Evolutionary conservation across 1,140 invertebrate species (phyloP).

Genomic region (Neotoxoptera formosana): DNA sequence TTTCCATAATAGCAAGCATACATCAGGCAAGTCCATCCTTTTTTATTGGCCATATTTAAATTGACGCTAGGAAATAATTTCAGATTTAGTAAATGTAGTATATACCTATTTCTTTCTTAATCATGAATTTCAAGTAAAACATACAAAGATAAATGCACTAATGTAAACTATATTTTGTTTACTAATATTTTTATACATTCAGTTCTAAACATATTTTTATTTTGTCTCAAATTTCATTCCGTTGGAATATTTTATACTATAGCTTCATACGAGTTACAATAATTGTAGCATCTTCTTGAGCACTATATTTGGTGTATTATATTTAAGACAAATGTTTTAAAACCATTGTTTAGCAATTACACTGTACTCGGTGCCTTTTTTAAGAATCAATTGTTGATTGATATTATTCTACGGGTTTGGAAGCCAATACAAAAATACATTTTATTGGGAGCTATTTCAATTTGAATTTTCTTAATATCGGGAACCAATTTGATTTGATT

Average conservation of each 20-base stretch:
- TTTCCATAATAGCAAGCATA: constrained; percentile 56
- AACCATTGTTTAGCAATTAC: no score
- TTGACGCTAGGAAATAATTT: constrained; percentile 9
- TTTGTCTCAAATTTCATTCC: neutral
- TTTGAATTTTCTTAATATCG: neutral
- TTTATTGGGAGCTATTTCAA: neutral
- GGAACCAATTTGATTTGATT: neutral
- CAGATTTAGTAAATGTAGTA: neutral
- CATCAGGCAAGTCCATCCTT: constrained; percentile 54
- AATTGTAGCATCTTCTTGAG: no score
- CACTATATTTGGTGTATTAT: neutral
- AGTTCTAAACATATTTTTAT: neutral
- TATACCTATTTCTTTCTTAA: neutral
- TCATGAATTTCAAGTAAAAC: neutral
- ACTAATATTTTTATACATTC: neutral
- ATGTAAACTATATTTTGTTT: neutral
- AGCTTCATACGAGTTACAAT: no score
- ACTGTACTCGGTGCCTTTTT: neutral
- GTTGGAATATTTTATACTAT: no score
- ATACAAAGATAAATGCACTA: neutral
- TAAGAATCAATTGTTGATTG: neutral
- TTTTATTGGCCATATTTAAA: constrained; percentile 38
- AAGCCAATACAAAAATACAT: neutral
- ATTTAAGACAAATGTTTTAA: no score
- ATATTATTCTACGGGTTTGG: neutral